Percentiles rank a stretch among this genome's conserved stretches.
Evolutionary conservation across 2,888 invertebrate species (phyloP).

Genomic region (Glaucopsyche alexis): DNA sequence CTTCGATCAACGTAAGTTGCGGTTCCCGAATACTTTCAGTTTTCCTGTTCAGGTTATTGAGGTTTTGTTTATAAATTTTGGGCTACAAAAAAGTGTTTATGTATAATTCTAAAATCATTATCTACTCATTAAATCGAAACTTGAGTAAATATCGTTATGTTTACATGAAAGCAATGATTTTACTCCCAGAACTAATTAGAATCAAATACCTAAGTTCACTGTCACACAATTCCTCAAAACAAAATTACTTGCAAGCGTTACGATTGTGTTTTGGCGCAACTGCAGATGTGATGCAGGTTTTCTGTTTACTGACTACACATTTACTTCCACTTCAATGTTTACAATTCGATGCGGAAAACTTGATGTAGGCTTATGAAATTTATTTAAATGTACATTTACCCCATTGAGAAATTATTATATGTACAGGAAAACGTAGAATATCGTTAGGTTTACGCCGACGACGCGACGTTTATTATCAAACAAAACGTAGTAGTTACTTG

Average conservation of each 20-base stretch:
- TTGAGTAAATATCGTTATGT: too few species aligned
- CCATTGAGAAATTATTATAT: background rate
- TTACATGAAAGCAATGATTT: too few species aligned
- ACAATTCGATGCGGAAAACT: background rate
- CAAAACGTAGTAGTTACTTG: background rate
- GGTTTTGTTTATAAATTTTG: background rate
- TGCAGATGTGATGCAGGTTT: conserved; percentile 1
- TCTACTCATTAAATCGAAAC: background rate
- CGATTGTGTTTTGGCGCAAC: conserved; percentile 5
- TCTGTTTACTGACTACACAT: background rate
- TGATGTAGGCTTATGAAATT: background rate
- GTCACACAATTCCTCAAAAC: background rate
- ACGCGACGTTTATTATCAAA: conserved; percentile 14
- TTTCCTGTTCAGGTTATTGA: background rate
- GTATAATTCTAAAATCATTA: background rate
- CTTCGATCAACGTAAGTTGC: conserved; percentile 78
- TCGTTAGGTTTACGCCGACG: background rate
- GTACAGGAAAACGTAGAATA: background rate
- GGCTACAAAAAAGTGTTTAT: too few species aligned
- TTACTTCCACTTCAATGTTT: background rate
- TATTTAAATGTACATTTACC: background rate
- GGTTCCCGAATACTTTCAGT: conserved; percentile 34
- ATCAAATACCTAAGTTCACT: conserved; percentile 3
- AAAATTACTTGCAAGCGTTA: background rate
- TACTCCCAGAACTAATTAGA: background rate